Percentiles rank a stretch among this genome's conserved stretches.
Conservation (phyloP, 2,113 vertebrate genomes). For the Trogon surrucura region DNA sequence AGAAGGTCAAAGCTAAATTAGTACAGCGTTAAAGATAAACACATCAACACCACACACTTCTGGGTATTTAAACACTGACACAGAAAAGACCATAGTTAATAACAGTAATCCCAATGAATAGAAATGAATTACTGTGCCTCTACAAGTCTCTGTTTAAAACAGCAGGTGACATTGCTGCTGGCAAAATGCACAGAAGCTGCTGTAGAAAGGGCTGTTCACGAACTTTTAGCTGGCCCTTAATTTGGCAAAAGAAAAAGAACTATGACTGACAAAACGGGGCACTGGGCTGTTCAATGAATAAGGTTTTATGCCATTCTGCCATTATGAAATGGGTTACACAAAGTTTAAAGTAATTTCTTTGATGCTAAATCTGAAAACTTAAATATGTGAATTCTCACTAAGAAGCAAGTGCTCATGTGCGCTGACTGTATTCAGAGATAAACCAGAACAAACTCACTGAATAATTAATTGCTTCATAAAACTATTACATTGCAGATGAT, state of each 20-base stretch:
- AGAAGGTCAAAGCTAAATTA: conserved; percentile 29
- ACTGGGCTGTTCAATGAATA: background rate
- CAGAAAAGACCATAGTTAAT: background rate
- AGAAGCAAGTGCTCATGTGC: background rate
- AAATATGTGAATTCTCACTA: background rate
- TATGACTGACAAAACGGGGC: background rate
- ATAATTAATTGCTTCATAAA: background rate
- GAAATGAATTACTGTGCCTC: background rate
- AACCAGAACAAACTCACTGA: background rate
- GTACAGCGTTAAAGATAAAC: background rate
- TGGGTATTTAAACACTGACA: background rate
- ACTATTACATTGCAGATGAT: background rate
- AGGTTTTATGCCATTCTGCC: background rate
- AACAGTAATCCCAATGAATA: background rate
- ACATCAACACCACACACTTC: background rate
- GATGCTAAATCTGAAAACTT: background rate
- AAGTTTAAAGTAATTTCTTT: background rate
- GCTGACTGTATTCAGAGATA: background rate
- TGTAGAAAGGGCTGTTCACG: background rate
- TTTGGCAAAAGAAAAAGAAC: background rate
- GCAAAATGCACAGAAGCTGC: background rate
- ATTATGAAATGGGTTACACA: background rate
- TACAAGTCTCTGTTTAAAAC: background rate
- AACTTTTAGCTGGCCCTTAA: background rate
- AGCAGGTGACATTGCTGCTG: background rate